These are phyloP conservation scores for Cacatua alba DNA, from an alignment of 2,113 vertebrate genomes.

Conservation along the genomic window DNA sequence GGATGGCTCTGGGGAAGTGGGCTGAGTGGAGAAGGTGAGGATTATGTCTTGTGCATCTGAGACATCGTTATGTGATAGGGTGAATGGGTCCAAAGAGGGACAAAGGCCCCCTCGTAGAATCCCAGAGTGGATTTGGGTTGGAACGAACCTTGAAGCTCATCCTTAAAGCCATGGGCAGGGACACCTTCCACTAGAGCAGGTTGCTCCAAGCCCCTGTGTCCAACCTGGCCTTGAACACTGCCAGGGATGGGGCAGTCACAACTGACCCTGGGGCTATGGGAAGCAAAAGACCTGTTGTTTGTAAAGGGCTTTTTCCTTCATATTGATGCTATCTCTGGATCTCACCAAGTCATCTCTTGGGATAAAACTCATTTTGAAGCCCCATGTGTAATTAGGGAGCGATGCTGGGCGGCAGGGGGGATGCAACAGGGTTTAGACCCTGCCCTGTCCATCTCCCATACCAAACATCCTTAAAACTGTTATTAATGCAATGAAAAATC, in stretches of 20 bases:
- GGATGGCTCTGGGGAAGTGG: background rate
- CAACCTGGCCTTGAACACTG: background rate
- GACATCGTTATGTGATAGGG: fast-evolving
- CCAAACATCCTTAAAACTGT: background rate
- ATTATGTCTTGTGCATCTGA: fast-evolving
- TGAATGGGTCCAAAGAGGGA: no score
- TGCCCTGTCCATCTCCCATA: background rate
- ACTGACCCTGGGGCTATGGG: fast-evolving
- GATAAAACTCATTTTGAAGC: background rate
- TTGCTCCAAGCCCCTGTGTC: background rate
- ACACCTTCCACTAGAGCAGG: background rate
- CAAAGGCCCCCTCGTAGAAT: background rate
- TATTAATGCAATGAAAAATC: background rate
- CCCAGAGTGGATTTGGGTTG: background rate
- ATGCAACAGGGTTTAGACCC: background rate
- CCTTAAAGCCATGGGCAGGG: background rate
- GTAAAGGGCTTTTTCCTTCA: background rate
- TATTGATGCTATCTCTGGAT: background rate
- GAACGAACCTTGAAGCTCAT: background rate
- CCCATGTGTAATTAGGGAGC: no score
- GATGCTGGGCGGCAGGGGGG: background rate
- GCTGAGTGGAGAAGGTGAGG: no score
- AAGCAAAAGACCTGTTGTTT: background rate
- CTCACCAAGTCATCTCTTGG: background rate
- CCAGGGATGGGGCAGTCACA: background rate